These are phyloP conservation scores for Callipepla squamata DNA, from an alignment of 2,113 vertebrate species.

Conservation along the genomic window DNA sequence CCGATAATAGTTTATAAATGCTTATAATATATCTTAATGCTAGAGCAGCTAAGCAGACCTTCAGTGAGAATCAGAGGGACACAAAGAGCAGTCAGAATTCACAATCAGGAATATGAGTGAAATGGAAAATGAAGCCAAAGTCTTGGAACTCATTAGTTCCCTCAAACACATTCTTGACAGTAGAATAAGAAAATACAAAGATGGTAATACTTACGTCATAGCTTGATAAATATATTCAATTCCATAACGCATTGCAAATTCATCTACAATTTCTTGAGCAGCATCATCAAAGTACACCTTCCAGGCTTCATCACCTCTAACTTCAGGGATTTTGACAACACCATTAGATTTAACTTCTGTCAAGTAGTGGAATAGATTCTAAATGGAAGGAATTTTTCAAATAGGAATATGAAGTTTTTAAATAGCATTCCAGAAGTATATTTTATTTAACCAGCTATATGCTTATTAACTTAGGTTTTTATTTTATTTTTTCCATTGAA, in stretches of 20 bases:
- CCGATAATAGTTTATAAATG: neutral
- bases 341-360: constrained; percentile 91
- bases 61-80: neutral
- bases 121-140: neutral
- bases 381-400: constrained; percentile 36
- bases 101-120: neutral
- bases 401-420: neutral
- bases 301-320: constrained; percentile 96
- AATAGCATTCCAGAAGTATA: neutral
- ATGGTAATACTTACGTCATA: constrained; percentile 90
- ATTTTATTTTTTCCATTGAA: neutral
- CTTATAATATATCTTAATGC: neutral
- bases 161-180: neutral
- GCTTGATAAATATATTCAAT: constrained; percentile 99
- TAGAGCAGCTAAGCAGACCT: neutral
- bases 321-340: constrained; percentile 91
- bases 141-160: neutral
- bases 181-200: neutral
- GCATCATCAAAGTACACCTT: constrained; percentile 97
- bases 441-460: neutral
- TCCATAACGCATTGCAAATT: constrained; percentile 97
- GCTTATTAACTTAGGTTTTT: neutral
- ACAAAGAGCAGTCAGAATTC: neutral
- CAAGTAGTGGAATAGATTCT: constrained; percentile 96
- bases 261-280: constrained; percentile 97